Percentiles rank a stretch among this genome's conserved stretches.
Evolutionary conservation across 1,140 invertebrate species (phyloP).

Genomic region (Antheraea pernyi): DNA sequence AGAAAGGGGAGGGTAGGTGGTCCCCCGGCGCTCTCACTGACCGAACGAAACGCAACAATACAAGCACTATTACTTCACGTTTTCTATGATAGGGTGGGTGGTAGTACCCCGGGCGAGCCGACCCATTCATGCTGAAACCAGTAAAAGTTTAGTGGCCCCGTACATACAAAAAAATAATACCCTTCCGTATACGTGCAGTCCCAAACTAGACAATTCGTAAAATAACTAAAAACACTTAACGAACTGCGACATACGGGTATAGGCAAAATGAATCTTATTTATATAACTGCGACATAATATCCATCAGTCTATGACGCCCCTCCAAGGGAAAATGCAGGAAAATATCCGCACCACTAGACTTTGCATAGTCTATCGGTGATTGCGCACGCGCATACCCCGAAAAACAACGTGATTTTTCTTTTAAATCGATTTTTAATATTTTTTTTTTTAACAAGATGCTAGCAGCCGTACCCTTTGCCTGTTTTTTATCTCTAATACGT

Average conservation of each 20-base stretch:
- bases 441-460: constrained; percentile 41
- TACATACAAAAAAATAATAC: no score
- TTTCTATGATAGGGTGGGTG: no score
- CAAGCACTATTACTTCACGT: no score
- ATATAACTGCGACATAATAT: not conserved
- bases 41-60: no score
- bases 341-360: not conserved
- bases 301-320: not conserved
- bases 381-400: not conserved
- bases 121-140: no score
- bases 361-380: not conserved
- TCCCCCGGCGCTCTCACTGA: no score
- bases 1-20: no score
- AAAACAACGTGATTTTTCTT: not conserved
- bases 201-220: not conserved
- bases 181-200: no score
- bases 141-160: no score
- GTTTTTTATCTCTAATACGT: constrained; percentile 64
- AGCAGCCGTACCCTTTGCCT: constrained; percentile 49
- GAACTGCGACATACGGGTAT: not conserved
- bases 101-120: no score
- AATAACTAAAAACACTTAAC: not conserved
- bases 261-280: not conserved
- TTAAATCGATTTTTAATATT: not conserved
- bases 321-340: not conserved